phyloP scores from a whole-genome alignment of 2,797 vertebrate species.

The Meda fulgida region DNA sequence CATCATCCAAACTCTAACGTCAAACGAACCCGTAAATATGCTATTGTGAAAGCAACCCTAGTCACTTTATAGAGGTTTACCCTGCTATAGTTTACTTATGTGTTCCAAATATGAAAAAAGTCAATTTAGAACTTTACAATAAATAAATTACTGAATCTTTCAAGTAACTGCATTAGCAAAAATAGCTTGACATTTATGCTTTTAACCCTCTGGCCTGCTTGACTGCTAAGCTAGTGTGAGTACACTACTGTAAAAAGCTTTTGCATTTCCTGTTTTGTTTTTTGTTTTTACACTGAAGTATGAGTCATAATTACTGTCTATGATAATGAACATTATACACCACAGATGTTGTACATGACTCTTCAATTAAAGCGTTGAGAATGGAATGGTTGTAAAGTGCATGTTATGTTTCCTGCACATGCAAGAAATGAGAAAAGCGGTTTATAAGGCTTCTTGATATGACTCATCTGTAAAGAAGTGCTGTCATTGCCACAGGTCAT shows the following conservation, averaged over 20 bases:
- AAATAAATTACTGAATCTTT: background rate
- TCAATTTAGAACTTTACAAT: background rate
- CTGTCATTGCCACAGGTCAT: slow-evolving; percentile 74
- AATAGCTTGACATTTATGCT: slow-evolving; percentile 2
- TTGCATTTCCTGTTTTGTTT: background rate
- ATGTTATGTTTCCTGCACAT: background rate
- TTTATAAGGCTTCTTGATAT: background rate
- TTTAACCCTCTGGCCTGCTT: background rate
- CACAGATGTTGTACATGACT: background rate
- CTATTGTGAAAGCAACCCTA: too few relatives aligned
- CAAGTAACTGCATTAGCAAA: background rate
- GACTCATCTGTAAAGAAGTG: slow-evolving; percentile 65
- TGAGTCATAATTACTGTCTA: background rate
- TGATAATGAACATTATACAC: background rate
- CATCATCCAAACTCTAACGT: too few relatives aligned
- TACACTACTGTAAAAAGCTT: background rate
- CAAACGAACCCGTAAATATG: too few relatives aligned
- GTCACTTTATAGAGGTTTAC: too few relatives aligned
- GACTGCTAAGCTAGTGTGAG: background rate
- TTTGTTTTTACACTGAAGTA: background rate
- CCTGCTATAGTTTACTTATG: background rate
- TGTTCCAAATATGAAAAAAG: background rate
- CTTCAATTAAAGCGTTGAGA: background rate
- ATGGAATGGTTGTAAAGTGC: background rate
- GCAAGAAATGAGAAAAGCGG: background rate